Evolutionary conservation across 2,888 invertebrate genomes (phyloP).

Genomic region (Drosophila kanekoi): DNA sequence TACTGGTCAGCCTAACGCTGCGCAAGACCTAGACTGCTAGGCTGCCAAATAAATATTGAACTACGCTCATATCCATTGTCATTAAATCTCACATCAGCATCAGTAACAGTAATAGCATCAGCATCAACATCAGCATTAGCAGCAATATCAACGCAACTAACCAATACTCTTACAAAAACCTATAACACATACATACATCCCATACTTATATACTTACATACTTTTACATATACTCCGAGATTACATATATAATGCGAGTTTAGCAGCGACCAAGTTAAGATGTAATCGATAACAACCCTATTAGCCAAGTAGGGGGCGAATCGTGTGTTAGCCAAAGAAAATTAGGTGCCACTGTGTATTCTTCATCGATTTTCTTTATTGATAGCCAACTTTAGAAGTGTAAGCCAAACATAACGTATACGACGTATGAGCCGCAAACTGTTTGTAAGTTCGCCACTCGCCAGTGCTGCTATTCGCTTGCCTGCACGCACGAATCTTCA

Average conservation of each 20-base stretch:
- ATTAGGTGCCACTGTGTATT: conserved; percentile 62
- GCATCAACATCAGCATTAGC: conserved; percentile 24
- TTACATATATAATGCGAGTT: conserved; percentile 26
- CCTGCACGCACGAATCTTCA: conserved; percentile 63
- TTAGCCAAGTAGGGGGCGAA: conserved; percentile 67
- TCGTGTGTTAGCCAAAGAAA: conserved; percentile 50
- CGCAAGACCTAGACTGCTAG: conserved; percentile 62
- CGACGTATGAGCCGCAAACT: conserved; percentile 66
- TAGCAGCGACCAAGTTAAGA: conserved; percentile 47
- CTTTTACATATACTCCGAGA: conserved; percentile 19
- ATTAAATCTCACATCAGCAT: conserved; percentile 47
- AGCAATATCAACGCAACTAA: conserved; percentile 23
- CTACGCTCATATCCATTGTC: conserved; percentile 22
- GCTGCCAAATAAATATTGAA: neutral
- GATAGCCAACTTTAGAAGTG: conserved; percentile 67
- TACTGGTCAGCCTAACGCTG: conserved; percentile 82
- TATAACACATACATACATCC: conserved; percentile 8
- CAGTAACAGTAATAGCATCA: conserved; percentile 26
- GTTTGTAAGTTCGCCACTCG: conserved; percentile 65
- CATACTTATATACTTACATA: conserved; percentile 10
- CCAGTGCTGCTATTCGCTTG: conserved; percentile 67
- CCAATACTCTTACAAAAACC: conserved; percentile 22
- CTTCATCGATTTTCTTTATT: conserved; percentile 51
- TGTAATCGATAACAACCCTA: conserved; percentile 35
- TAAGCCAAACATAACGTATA: conserved; percentile 77